Conservation (phyloP, 2,888 invertebrate species). For the Agrilus mali region DNA sequence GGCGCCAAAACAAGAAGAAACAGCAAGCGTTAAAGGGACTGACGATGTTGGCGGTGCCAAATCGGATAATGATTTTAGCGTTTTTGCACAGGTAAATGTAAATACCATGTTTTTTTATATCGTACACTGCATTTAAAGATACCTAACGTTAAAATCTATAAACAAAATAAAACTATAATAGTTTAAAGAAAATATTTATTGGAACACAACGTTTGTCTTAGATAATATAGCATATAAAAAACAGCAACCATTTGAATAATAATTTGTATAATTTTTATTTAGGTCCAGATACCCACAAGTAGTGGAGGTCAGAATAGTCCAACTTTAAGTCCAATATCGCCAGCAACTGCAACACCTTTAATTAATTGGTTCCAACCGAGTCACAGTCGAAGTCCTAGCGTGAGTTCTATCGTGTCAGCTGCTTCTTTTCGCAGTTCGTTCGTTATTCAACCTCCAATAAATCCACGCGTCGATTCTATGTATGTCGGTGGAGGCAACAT, state of each 20-base stretch:
- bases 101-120: no score
- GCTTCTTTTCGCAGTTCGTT: conserved; percentile 27
- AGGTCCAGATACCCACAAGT: conserved; percentile 19
- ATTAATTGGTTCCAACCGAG: conserved; percentile 22
- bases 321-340: conserved; percentile 29
- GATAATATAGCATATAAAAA: not conserved
- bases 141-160: no score
- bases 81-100: conserved; percentile 36
- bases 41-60: conserved; percentile 27
- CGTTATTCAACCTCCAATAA: conserved; percentile 1
- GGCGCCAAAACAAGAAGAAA: not conserved
- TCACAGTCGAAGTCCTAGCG: conserved; percentile 28
- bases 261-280: not conserved
- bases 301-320: conserved; percentile 31
- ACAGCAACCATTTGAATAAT: not conserved
- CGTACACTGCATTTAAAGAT: no score
- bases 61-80: conserved; percentile 36
- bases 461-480: conserved; percentile 8
- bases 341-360: conserved; percentile 23
- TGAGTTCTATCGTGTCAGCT: conserved; percentile 33
- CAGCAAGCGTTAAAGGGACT: conserved; percentile 18
- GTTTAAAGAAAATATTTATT: no score
- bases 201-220: no score
- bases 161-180: no score
- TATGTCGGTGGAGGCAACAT: conserved; percentile 25